phyloP scores from a whole-genome alignment of 2,797 vertebrate species.

The Podarcis siculus region DNA sequence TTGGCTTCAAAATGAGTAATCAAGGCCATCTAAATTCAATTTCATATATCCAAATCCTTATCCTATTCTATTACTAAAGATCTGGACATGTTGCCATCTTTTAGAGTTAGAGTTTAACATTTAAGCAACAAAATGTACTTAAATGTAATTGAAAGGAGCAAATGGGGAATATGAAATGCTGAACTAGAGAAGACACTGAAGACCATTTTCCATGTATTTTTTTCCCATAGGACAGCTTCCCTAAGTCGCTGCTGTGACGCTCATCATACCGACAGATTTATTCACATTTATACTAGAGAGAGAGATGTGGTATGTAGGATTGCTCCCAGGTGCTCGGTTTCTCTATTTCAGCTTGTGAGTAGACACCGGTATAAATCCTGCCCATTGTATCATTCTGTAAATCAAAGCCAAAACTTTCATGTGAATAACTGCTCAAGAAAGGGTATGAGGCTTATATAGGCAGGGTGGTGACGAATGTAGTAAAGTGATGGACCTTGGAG shows the following conservation, averaged over 20 bases:
- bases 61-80: background rate
- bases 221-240: background rate
- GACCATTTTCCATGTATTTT: background rate
- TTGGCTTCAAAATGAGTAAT: background rate
- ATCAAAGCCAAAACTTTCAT: background rate
- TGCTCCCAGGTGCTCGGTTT: background rate
- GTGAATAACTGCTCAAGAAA: background rate
- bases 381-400: background rate
- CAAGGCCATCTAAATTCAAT: background rate
- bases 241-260: background rate
- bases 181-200: background rate
- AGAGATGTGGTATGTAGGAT: background rate
- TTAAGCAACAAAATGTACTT: background rate
- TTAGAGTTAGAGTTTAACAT: background rate
- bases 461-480: background rate
- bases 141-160: background rate
- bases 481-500: background rate
- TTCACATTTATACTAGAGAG: background rate
- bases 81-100: background rate
- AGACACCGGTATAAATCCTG: background rate
- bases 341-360: background rate
- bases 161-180: background rate
- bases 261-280: constrained; percentile 1
- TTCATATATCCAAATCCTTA: background rate
- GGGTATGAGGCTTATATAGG: background rate